Evolutionary conservation across 2,797 vertebrate genomes (phyloP), one percentile per base, ranked within the genome.

Genomic region (Silurus lanzhouensis): DNA sequence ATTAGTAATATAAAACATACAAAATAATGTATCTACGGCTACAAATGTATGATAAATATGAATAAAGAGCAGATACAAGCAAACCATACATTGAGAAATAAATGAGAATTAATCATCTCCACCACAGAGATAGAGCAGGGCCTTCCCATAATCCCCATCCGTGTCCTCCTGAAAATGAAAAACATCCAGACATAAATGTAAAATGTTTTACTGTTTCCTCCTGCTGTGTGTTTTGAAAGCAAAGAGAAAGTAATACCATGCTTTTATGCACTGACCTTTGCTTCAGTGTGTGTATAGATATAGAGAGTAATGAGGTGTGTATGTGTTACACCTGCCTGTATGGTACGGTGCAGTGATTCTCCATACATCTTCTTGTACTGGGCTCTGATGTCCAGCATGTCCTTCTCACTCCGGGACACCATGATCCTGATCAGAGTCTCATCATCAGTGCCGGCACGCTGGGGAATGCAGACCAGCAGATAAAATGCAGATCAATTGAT

Each of bases 371-470:
- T 96, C 82, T 97, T 95, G 84, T 97, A 96, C 74, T 93, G 90
- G 74, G 90, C 92, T 91, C 96, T 94, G 88, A 99, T 96, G 92
- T 99, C 97, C 92, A 97, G 61, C 93, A 99, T 95, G 92, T 99
- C 98, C 20, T 94, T 86, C 92, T 99, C 98, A 48, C 98, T 98
- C 91, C 98, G 96, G 19, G 97, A 97, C 89, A 98, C 97, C 94
- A 99, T 93, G 55, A 98, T 93, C 90, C 97, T 95, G 91, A 96
- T 98, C 91, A 99, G 91, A 38, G 97, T 96, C 12, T 94, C 92
- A 38, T 99, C 97, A 84, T 99, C 97, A 0, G 98, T 99, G 57
- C 98, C 98, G 3, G 97, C 96, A 14, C 97, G 96, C 95, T 96
- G 46, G 75, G 77, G 5, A 38, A 79, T 58, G 81, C 57, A 88